Conservation (phyloP, 2,113 vertebrate genomes). For the Gobio gobio region DNA sequence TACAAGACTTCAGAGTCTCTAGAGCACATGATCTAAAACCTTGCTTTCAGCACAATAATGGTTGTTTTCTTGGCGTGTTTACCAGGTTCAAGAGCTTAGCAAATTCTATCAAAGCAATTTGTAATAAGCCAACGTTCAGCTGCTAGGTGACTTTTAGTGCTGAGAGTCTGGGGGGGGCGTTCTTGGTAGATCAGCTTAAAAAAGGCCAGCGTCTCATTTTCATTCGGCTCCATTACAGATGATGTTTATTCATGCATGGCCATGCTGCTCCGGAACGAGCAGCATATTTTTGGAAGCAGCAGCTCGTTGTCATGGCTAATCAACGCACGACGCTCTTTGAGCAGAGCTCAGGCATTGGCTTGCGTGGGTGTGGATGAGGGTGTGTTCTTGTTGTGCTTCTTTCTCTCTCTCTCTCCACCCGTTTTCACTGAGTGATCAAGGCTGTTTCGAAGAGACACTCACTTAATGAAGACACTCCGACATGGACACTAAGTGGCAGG, state of each 20-base stretch:
- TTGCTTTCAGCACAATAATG: slow-evolving; percentile 14
- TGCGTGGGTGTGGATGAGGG: slow-evolving; percentile 44
- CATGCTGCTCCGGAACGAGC: slow-evolving; percentile 65
- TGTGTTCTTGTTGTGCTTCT: slow-evolving; percentile 5
- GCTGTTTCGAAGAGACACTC: slow-evolving; percentile 8
- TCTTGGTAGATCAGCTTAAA: slow-evolving; percentile 51
- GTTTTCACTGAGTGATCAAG: slow-evolving; percentile 21
- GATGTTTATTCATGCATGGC: slow-evolving; percentile 80
- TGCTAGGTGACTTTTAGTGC: slow-evolving; percentile 49
- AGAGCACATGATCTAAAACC: slow-evolving; percentile 7
- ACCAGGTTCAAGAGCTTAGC: slow-evolving; percentile 26
- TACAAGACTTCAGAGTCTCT: not conserved
- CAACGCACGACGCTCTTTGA: slow-evolving; percentile 74
- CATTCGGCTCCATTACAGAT: slow-evolving; percentile 76
- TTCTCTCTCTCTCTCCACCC: not conserved
- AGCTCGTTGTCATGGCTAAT: slow-evolving; percentile 79
- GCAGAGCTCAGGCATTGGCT: slow-evolving; percentile 41
- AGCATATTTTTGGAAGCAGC: slow-evolving; percentile 75
- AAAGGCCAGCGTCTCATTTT: slow-evolving; percentile 67
- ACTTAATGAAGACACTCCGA: slow-evolving; percentile 38
- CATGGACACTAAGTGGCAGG: slow-evolving; percentile 29
- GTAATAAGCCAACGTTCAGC: slow-evolving; percentile 46
- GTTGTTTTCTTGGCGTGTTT: slow-evolving; percentile 3
- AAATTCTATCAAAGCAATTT: slow-evolving; percentile 38
- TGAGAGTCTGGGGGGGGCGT: not conserved